phyloP scores from a whole-genome alignment of 2,888 invertebrate genomes.

The Nephrotoma appendiculata region DNA sequence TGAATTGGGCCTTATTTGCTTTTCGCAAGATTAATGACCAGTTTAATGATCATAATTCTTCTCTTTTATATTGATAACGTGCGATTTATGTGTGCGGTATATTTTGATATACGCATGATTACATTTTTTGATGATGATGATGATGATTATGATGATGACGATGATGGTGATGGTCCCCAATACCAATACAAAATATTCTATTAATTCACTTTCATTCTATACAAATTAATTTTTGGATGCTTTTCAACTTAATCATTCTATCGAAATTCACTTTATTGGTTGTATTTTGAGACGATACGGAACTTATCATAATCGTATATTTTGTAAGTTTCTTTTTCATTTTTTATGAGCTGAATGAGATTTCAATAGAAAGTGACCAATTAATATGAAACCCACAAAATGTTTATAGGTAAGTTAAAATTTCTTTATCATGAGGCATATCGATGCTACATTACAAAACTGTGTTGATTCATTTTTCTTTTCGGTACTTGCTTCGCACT shows the following conservation, averaged over 20 bases:
- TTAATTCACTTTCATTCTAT: background rate
- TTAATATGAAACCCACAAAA: background rate
- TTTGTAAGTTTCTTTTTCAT: background rate
- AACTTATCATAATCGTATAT: background rate
- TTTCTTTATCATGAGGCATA: background rate
- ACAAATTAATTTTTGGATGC: background rate
- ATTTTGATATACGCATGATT: background rate
- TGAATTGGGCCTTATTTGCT: background rate
- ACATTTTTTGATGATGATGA: background rate
- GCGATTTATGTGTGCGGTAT: background rate
- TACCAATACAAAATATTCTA: background rate
- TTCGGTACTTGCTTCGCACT: background rate
- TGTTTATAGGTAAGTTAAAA: background rate
- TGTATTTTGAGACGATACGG: background rate
- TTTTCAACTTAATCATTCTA: background rate
- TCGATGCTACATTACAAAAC: background rate
- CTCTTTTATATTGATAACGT: background rate
- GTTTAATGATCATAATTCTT: background rate
- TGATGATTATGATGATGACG: background rate
- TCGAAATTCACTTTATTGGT: background rate
- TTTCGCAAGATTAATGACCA: background rate
- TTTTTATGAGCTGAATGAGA: background rate
- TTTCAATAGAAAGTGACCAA: background rate
- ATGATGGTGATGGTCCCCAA: background rate
- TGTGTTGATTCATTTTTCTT: background rate